Evolutionary conservation across 1,140 invertebrate species (phyloP), one percentile per base, ranked within the genome.

Genomic region (Acromyrmex heyeri): DNA sequence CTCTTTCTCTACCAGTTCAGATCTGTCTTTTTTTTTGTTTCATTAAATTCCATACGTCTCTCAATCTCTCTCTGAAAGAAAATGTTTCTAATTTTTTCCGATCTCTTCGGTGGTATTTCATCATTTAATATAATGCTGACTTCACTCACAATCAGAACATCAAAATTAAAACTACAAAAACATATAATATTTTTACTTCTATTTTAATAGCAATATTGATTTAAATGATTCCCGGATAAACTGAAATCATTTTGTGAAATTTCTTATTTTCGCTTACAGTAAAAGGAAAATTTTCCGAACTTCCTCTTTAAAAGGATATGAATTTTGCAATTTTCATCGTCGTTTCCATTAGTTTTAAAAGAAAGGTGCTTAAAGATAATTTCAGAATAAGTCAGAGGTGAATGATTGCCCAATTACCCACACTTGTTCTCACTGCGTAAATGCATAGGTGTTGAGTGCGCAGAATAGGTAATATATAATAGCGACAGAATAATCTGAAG

Each of bases 21-120:
- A 18, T 18, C 12, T 78, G 34, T 67, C 61, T 53, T 30, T 69
- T 76, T 86, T 86, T 67, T 48, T 34, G 5, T 72, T 21, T 34
- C 69, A 38, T 82, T 6, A 83, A 82, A 83, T 75, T 61, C 38
- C 16, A 5, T 34, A 59, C 57, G n/a, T 73, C 10, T 59, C 44
- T 6, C 55, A 48, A 38, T n/a, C 62, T 75, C 18, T 75, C 62
- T 34, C 18, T 18, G 4, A 61, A 14, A 44, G 8, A 48, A 44
- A 34, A 79, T 6, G 18, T 48, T 34, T 18, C 38, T 44, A 34
- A 59, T 27, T 12, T 27, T 59, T 18, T 6, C 4, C 8, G 8
- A 44, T 44, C 8, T 24, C 7, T 16, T 72, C 2, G 34, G 1
- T 21, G 38, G 5, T 30, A 44, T 55, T 38, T 70, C 18, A 18